Percentiles rank a stretch among this genome's conserved stretches.
phyloP scores from a whole-genome alignment of 2,888 invertebrate genomes.

The Linhomoeus sp. region DNA sequence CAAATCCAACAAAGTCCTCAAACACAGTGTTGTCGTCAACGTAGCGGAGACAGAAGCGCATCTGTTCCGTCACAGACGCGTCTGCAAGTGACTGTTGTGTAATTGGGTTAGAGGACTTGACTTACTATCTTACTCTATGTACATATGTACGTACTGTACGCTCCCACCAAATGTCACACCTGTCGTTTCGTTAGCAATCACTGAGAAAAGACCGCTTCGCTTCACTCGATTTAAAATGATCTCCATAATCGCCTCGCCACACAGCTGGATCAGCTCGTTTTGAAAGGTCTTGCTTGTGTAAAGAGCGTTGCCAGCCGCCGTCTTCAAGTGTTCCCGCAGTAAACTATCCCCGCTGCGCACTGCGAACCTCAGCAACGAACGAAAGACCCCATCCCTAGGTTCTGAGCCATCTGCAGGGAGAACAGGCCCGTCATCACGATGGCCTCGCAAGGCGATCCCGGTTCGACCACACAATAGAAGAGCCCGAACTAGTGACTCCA shows the following conservation, averaged over 20 bases:
- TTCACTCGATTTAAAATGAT: conserved; percentile 17
- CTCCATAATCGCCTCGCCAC: conserved; percentile 8
- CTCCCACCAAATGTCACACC: no score
- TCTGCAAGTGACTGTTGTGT: no score
- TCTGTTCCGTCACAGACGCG: conserved; percentile 11
- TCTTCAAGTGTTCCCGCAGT: conserved; percentile 10
- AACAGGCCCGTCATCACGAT: conserved; percentile 12
- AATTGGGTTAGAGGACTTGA: no score
- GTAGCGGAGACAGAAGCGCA: conserved; percentile 8
- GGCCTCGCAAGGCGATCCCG: conserved; percentile 15
- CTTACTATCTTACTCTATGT: no score
- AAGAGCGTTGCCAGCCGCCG: conserved; percentile 11
- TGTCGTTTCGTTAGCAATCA: conserved; percentile 20
- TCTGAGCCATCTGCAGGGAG: conserved; percentile 6
- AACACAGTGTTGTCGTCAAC: conserved; percentile 2
- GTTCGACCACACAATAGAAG: conserved; percentile 14
- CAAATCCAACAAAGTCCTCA: conserved; percentile 8
- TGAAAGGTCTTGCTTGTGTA: conserved; percentile 18
- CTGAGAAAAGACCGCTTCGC: conserved; percentile 14
- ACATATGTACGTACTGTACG: no score
- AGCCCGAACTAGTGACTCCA: conserved; percentile 6
- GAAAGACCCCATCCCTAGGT: conserved; percentile 19
- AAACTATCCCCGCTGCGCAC: conserved; percentile 14
- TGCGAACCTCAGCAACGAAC: conserved; percentile 17
- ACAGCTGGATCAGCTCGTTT: conserved; percentile 17